phyloP scores from a whole-genome alignment of 2,797 vertebrate species.

The Tamandua tetradactyla region DNA sequence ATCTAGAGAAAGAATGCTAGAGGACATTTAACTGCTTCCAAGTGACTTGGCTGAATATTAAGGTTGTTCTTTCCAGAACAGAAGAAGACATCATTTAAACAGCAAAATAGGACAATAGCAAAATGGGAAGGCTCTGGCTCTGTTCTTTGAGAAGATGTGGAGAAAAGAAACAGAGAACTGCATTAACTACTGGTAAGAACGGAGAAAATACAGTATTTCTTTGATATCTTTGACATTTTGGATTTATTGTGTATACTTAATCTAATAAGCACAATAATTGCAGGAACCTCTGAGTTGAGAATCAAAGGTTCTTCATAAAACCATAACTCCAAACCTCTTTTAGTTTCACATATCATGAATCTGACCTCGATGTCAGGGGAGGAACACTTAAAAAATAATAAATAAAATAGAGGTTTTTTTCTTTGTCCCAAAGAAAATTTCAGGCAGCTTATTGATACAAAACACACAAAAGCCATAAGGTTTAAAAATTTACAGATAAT shows the following conservation, averaged over 20 bases:
- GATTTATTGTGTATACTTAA: constrained; percentile 35
- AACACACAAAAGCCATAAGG: not conserved
- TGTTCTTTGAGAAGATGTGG: not conserved
- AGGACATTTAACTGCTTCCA: constrained; percentile 60
- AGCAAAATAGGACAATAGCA: constrained; percentile 36
- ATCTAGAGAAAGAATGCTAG: constrained; percentile 59
- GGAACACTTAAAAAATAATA: not conserved
- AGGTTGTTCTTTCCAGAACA: constrained; percentile 48
- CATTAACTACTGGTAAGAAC: constrained; percentile 20
- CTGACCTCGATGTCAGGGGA: not conserved
- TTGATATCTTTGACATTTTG: constrained; percentile 65
- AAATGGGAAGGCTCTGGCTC: not conserved
- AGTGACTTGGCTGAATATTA: constrained; percentile 60
- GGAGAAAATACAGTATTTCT: constrained; percentile 48
- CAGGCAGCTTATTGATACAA: not conserved
- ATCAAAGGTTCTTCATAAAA: constrained; percentile 56
- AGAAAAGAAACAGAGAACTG: constrained; percentile 51
- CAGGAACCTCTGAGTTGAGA: constrained; percentile 50
- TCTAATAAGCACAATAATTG: constrained; percentile 47
- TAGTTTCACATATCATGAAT: not conserved
- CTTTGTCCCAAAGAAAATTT: constrained; percentile 21
- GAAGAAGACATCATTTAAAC: constrained; percentile 59
- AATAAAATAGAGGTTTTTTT: not conserved
- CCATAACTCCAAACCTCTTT: not conserved
- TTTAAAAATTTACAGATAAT: not conserved